phyloP scores from a whole-genome alignment of 2,888 invertebrate species.

The Cepaea hortensis region DNA sequence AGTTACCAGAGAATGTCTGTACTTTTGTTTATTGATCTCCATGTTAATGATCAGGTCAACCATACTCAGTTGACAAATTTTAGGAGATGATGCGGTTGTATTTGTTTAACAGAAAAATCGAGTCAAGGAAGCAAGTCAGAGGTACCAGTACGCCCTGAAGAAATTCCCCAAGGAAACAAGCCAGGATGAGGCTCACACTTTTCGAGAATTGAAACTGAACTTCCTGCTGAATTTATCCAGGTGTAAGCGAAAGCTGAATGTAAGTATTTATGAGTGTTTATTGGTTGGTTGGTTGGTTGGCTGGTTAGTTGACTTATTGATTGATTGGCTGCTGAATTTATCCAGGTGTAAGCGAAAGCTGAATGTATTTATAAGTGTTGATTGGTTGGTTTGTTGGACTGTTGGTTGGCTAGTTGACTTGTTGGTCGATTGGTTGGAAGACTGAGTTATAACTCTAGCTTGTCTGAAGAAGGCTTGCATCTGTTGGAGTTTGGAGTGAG shows the following conservation, averaged over 20 bases:
- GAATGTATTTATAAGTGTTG: slow-evolving; percentile 83
- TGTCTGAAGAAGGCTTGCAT: too few relatives aligned
- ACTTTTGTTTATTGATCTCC: too few relatives aligned
- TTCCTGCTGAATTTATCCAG: slow-evolving; percentile 92
- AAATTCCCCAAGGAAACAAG: slow-evolving; percentile 84
- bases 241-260: slow-evolving; percentile 94
- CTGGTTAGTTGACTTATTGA: slow-evolving; percentile 82
- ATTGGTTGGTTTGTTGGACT: too few relatives aligned
- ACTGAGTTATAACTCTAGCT: slow-evolving; percentile 74
- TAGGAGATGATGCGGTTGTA: too few relatives aligned
- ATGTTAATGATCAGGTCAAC: too few relatives aligned
- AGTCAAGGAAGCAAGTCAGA: slow-evolving; percentile 93
- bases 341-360: slow-evolving; percentile 96
- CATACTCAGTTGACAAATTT: too few relatives aligned
- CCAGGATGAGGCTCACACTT: slow-evolving; percentile 81
- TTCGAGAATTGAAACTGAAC: slow-evolving; percentile 90
- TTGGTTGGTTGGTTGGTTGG: too few relatives aligned
- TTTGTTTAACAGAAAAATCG: slow-evolving; percentile 82
- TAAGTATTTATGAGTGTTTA: slow-evolving; percentile 79
- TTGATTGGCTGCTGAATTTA: slow-evolving; percentile 91
- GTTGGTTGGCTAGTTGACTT: slow-evolving; percentile 85
- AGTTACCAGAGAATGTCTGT: too few relatives aligned
- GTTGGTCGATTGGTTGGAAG: slow-evolving; percentile 78
- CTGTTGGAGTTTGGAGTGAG: too few relatives aligned
- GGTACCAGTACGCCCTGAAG: slow-evolving; percentile 94